Percentiles rank a stretch among this genome's conserved stretches.
Conservation (phyloP, 2,888 invertebrate species). For the Tinea trinotella region DNA sequence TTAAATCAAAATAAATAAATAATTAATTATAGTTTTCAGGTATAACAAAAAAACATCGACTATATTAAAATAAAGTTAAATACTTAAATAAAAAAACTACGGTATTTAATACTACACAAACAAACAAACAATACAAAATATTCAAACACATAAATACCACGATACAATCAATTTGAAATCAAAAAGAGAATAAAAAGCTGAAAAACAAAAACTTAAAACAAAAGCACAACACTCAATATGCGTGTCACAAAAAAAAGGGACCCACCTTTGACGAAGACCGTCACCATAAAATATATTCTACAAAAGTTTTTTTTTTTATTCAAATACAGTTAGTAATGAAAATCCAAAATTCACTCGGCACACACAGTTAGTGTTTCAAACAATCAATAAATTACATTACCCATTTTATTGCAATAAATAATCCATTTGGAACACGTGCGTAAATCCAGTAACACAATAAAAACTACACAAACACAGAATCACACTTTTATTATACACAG, state of each 20-base stretch:
- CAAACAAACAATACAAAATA: no score
- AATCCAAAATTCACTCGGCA: neutral
- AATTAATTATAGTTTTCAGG: no score
- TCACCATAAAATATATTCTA: conserved; percentile 27
- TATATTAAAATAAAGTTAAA: no score
- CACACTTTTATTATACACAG: neutral
- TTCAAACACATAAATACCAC: no score
- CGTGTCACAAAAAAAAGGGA: neutral
- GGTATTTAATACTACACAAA: no score
- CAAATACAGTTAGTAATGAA: neutral
- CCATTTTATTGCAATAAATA: neutral
- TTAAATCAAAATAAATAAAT: no score
- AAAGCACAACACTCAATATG: neutral
- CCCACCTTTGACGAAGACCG: conserved; percentile 33
- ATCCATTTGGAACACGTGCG: neutral
- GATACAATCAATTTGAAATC: no score
- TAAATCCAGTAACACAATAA: neutral
- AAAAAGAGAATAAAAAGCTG: neutral
- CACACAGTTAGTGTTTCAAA: neutral
- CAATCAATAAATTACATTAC: neutral
- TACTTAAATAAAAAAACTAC: no score
- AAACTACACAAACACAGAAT: neutral
- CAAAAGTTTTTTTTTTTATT: conserved; percentile 26
- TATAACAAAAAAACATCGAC: no score
- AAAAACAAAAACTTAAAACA: neutral